phyloP scores from a whole-genome alignment of 2,797 vertebrate genomes.

The Pangasius krempfi region DNA sequence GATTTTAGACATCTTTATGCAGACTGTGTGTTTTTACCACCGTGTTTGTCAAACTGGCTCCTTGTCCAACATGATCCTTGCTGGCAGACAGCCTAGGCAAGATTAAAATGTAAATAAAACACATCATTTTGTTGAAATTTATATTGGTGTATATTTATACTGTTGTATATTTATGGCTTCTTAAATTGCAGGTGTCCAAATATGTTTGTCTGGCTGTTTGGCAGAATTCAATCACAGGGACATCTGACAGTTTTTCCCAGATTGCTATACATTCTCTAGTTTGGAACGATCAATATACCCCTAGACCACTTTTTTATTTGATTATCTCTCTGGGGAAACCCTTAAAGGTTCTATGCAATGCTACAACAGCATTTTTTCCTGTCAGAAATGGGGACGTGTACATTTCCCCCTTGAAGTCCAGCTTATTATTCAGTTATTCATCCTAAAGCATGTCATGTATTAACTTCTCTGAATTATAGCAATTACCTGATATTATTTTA shows the following conservation, averaged over 20 bases:
- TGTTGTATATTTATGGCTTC: background rate
- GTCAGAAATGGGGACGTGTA: background rate
- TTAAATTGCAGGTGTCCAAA: background rate
- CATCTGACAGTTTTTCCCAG: background rate
- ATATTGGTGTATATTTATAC: too few relatives aligned
- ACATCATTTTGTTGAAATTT: background rate
- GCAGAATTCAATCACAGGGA: background rate
- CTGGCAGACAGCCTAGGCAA: background rate
- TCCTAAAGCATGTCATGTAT: background rate
- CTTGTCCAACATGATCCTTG: background rate
- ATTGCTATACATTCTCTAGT: background rate
- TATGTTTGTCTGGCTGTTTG: background rate
- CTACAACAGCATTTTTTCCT: background rate
- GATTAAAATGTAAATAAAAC: background rate
- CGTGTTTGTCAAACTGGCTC: background rate
- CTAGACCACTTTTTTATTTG: background rate
- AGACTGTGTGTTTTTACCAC: background rate
- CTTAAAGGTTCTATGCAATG: background rate
- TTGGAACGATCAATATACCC: background rate
- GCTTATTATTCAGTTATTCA: background rate
- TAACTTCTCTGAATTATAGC: background rate
- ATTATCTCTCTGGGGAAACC: background rate
- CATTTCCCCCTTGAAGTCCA: background rate
- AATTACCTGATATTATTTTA: background rate
- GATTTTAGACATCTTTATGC: background rate